Base-by-base conservation (phyloP, 1,140 invertebrate genomes). In the Habropoda laboriosa region DNA sequence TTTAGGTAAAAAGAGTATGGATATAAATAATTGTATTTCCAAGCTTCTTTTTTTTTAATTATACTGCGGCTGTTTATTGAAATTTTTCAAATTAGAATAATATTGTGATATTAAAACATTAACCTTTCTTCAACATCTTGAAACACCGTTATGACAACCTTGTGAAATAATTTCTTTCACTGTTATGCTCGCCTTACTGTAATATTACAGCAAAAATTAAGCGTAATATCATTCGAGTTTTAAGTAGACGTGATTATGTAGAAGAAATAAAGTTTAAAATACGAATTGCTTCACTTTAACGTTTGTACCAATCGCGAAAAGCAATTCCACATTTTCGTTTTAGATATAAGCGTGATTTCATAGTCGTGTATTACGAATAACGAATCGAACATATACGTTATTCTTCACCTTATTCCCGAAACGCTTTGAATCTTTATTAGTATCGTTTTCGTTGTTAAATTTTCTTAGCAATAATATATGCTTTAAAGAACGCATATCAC, bases 401-500 rank as follows among this genome's bases (percentile, higher is more conserved):
- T 24, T 35, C 7, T 13, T 12, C 32, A 57, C 7, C 0, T 12
- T 30, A 42, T 42, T 40, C 18, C 68, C 24, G 24, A 35, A 16
- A 51, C 42, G 18, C 58, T 27, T 60, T 55, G 8, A 30, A 58
- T 70, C n/a, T 58, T 79, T 21, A 18, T 35, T 47, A 38, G 21
- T 24, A 30, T n/a, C 24, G 38, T 51, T 64, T 45, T 24, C 24
- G 47, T 67, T 30, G 40, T 40, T 53, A 12, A 32, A 71, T 12
- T 7, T 40, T 21, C 24, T 76, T 53, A n/a, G 13, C 4, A 8
- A 32, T 45, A 13, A 16, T 13, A 10, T 3, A 18, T 63, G 13
- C 49, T 18, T 83, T 81, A 86, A 21, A 71, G 18, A 5, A 51
- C 40, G 16, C 57, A 35, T 32, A 67, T n/a, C 63, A 76, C 38